These are phyloP conservation scores for Pelobates cultripes DNA, from an alignment of 2,797 vertebrate species.

Conservation along the genomic window DNA sequence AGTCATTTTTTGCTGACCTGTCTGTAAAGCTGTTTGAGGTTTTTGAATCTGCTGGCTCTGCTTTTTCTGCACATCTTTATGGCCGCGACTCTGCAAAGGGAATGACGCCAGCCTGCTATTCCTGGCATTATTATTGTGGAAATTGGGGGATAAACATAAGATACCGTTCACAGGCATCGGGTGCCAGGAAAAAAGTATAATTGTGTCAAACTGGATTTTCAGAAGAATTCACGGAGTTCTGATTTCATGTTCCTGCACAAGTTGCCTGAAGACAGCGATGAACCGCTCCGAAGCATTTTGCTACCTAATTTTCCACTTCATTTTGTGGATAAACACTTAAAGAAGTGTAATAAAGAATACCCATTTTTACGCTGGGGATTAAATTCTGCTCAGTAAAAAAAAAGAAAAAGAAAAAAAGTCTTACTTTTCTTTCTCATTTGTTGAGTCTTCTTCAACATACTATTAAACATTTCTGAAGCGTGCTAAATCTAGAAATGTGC, in stretches of 20 bases:
- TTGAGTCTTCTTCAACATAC: too few species aligned
- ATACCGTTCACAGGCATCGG: constrained; percentile 47
- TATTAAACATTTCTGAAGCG: too few species aligned
- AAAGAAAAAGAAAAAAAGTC: background rate
- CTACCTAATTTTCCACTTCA: constrained; percentile 33
- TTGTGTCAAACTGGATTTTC: constrained; percentile 52
- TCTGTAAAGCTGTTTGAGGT: constrained; percentile 55
- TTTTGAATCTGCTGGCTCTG: constrained; percentile 53
- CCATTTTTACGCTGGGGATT: background rate
- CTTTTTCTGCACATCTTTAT: constrained; percentile 55
- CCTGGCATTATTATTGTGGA: constrained; percentile 56
- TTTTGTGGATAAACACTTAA: constrained; percentile 25
- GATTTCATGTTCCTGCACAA: constrained; percentile 46
- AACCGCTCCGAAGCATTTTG: constrained; percentile 20
- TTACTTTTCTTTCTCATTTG: background rate
- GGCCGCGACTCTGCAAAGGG: constrained; percentile 49
- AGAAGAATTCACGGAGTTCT: constrained; percentile 43
- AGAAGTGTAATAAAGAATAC: background rate
- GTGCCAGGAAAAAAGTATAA: constrained; percentile 54
- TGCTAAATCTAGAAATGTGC: too few species aligned
- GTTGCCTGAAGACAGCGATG: constrained; percentile 25
- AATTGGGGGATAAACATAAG: constrained; percentile 55
- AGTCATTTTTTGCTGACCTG: constrained; percentile 52
- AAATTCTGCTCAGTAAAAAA: background rate
- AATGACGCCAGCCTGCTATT: constrained; percentile 52